phyloP scores from a whole-genome alignment of 2,797 vertebrate species.

The Molothrus aeneus region DNA sequence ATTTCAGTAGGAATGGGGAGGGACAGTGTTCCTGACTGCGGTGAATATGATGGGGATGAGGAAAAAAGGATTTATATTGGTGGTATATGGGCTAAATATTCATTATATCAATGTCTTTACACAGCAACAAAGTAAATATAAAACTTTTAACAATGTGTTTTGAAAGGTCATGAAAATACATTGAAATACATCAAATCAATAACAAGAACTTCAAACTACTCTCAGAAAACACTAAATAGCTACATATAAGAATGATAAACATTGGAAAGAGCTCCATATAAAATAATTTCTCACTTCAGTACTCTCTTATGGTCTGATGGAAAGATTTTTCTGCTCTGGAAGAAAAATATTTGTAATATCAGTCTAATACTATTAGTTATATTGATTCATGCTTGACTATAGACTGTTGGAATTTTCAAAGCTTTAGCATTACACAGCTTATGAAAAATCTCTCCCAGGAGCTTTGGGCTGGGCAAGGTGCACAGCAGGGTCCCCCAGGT shows the following conservation, averaged over 20 bases:
- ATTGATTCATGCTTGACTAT: constrained; percentile 26
- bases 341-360: constrained; percentile 64
- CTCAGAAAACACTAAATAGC: constrained; percentile 51
- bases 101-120: background rate
- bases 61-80: background rate
- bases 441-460: constrained; percentile 23
- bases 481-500: background rate
- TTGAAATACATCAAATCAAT: constrained; percentile 70
- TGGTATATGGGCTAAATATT: background rate
- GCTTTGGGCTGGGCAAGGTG: background rate
- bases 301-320: constrained; percentile 54
- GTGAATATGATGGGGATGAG: background rate
- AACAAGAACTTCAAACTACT: constrained; percentile 44
- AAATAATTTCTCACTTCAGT: constrained; percentile 66
- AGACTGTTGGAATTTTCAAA: constrained; percentile 35
- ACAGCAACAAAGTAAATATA: background rate
- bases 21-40: background rate
- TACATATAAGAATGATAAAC: constrained; percentile 44
- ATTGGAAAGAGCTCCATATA: constrained; percentile 51
- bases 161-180: constrained; percentile 73
- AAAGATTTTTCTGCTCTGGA: constrained; percentile 69
- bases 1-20: background rate
- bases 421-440: background rate
- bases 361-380: constrained; percentile 48
- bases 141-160: constrained; percentile 50